Conservation (phyloP, 1,140 invertebrate genomes). For the Panulirus ornatus region DNA sequence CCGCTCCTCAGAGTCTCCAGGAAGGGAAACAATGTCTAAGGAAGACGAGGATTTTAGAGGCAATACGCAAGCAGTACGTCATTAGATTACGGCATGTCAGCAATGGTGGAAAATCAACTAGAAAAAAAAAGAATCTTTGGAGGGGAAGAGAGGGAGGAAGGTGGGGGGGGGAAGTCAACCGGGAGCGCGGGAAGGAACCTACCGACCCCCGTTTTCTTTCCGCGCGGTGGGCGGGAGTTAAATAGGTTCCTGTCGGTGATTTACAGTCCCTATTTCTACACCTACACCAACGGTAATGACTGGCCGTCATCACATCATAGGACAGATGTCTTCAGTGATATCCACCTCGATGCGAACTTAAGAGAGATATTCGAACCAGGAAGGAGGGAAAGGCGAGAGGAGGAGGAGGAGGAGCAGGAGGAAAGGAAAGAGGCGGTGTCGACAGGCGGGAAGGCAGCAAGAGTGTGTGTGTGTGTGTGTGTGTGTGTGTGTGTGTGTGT, state of each 20-base stretch:
- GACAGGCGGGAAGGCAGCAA: not conserved
- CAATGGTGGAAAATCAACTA: too few relatives aligned
- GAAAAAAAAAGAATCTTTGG: too few relatives aligned
- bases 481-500: constrained; percentile 12
- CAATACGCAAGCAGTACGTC: too few relatives aligned
- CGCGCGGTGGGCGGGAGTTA: constrained; percentile 6
- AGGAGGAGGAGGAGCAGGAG: not conserved
- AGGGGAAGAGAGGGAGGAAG: not conserved
- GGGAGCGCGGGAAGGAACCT: constrained; percentile 32
- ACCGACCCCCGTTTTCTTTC: constrained; percentile 51
- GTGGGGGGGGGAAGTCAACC: constrained; percentile 16
- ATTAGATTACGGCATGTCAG: too few relatives aligned
- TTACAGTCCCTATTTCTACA: not conserved
- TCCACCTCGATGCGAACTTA: too few relatives aligned
- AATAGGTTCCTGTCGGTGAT: not conserved
- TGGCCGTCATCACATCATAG: too few relatives aligned
- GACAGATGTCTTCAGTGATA: too few relatives aligned
- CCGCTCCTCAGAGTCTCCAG: not conserved
- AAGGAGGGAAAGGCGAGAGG: not conserved
- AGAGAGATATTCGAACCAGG: too few relatives aligned
- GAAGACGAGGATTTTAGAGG: too few relatives aligned
- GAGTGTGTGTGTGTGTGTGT: constrained; percentile 9
- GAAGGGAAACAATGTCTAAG: too few relatives aligned
- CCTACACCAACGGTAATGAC: too few relatives aligned
- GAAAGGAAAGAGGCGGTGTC: not conserved